Percentiles rank a stretch among this genome's conserved stretches.
phyloP scores from a whole-genome alignment of 2,888 invertebrate genomes.

The Pharmacophagus antenor region DNA sequence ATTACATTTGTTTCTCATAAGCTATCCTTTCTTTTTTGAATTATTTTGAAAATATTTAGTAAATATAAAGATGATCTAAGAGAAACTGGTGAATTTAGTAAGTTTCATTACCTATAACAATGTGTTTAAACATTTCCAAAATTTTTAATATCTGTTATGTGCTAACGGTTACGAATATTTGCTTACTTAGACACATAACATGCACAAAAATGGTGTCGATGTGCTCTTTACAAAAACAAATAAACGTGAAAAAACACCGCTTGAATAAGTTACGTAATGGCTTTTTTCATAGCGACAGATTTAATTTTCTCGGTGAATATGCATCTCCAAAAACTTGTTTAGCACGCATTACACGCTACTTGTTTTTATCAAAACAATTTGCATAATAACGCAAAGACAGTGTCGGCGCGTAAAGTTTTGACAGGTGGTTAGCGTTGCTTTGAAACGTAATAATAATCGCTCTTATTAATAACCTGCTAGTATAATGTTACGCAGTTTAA shows the following conservation, averaged over 20 bases:
- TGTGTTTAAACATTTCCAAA: not conserved
- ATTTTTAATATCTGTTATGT: not conserved
- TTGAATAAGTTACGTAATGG: slow-evolving; percentile 13
- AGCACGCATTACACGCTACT: slow-evolving; percentile 1
- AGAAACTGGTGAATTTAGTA: not conserved
- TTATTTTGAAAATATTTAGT: too few relatives aligned
- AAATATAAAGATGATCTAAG: not conserved
- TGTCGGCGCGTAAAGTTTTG: slow-evolving; percentile 25
- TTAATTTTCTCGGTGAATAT: slow-evolving; percentile 16
- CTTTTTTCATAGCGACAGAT: slow-evolving; percentile 16
- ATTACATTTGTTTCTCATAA: not conserved
- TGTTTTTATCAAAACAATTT: slow-evolving; percentile 23
- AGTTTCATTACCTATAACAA: too few relatives aligned
- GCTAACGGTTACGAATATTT: too few relatives aligned
- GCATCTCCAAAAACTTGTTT: slow-evolving; percentile 25
- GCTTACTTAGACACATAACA: too few relatives aligned
- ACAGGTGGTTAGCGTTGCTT: slow-evolving; percentile 17
- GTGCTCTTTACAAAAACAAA: not conserved
- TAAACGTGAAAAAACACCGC: slow-evolving; percentile 4
- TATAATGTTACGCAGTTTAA: not conserved
- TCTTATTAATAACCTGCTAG: not conserved
- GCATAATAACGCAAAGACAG: slow-evolving; percentile 21
- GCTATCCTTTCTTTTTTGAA: too few relatives aligned
- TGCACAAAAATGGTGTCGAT: not conserved
- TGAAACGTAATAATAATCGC: slow-evolving; percentile 7